Evolutionary conservation across 2,888 invertebrate genomes (phyloP), one percentile per base, ranked within the genome.

Genomic region (Physocephala rufipes): DNA sequence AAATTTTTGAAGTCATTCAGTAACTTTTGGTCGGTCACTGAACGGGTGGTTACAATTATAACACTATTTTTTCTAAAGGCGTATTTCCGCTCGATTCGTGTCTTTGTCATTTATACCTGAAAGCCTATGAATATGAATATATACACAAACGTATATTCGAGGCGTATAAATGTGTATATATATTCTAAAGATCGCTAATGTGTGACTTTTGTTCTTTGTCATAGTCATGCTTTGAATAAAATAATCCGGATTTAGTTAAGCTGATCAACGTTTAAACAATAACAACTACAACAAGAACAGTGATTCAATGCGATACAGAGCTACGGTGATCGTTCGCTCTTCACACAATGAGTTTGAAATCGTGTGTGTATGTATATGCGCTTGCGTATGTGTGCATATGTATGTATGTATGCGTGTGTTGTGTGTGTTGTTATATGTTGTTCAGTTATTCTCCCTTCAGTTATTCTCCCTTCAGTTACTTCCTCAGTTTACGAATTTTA

Each of bases 181-280:
- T 58, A 19, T 43, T 63, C 75, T 74, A 74, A 66, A 78, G 78
- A 78, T 80, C 71, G 64, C 67, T 82, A 82, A 82, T 80, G 80
- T 81, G 79, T 82, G 81, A 83, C 80, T 79, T 82, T 83, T 78
- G 78, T 80, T 79, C 77, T 79, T 53, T 71, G 67, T 71, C 68
- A 67, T 63, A 67, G 65, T 71, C 72, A 72, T 72, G 72, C 67
- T 73, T 72, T 73, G 67, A 71, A 71, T 70, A 74, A 74, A 74
- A 74, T 53, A 68, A 84, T 85, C 85, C 85, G 84, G 84, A 84
- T 84, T 84, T 82, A 84, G 85, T 85, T 85, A 84, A 84, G 84
- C 85, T 82, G 84, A 85, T 84, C 84, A 84, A 78, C 78, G 68
- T 36, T 16, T 16, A n/a, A 62, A 28, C 30, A 47, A 59, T 70